Evolutionary conservation across 1,140 invertebrate genomes (phyloP).

Genomic region (Cheumatopsyche charites): DNA sequence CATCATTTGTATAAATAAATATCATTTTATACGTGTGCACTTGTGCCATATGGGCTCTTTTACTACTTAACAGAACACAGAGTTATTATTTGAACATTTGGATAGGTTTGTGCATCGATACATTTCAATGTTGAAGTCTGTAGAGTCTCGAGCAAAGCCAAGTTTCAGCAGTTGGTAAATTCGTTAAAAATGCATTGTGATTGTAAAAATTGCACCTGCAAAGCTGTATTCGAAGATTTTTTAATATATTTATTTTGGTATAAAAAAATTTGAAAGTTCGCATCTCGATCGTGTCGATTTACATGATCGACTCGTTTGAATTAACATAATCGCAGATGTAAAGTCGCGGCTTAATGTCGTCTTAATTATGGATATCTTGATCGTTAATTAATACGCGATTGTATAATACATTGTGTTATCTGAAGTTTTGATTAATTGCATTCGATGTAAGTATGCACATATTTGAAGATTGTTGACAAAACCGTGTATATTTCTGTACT

Average conservation of each 20-base stretch:
- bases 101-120: too few relatives aligned
- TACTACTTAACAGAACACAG: not conserved
- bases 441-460: too few relatives aligned
- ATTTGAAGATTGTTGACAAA: too few relatives aligned
- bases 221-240: too few relatives aligned
- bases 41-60: not conserved
- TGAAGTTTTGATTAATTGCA: conserved; percentile 12
- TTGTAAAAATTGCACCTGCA: too few relatives aligned
- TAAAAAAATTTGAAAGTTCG: not conserved
- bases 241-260: too few relatives aligned
- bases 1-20: conserved; percentile 1
- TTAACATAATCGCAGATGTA: conserved; percentile 22
- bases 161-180: too few relatives aligned
- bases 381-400: conserved; percentile 20
- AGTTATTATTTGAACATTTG: too few relatives aligned
- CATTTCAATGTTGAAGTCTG: too few relatives aligned
- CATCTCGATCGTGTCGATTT: not conserved
- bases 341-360: conserved; percentile 19
- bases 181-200: too few relatives aligned
- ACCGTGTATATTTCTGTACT: too few relatives aligned
- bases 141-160: too few relatives aligned
- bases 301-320: conserved; percentile 16
- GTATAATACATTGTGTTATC: not conserved
- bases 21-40: not conserved
- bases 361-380: conserved; percentile 22